Evolutionary conservation across 2,113 vertebrate species (phyloP).

Genomic region (Rhinolophus sinicus): DNA sequence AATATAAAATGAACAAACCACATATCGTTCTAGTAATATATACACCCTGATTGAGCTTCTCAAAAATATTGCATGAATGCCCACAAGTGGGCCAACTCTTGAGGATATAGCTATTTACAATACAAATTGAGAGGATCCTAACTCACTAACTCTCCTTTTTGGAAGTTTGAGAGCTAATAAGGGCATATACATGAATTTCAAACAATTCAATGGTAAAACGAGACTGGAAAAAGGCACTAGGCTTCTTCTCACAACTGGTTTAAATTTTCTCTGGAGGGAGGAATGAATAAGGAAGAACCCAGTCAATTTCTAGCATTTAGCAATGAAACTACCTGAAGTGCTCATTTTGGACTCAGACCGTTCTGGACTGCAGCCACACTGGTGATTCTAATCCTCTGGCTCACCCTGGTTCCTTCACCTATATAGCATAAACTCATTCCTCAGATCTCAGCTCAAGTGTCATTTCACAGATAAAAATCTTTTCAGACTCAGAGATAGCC

Average conservation of each 20-base stretch:
- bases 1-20: not conserved
- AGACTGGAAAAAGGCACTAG: not conserved
- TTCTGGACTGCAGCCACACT: not conserved
- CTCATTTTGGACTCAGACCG: not conserved
- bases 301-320: not conserved
- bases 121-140: not conserved
- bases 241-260: not conserved
- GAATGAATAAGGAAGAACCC: not conserved
- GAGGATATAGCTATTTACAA: not conserved
- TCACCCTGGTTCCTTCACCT: not conserved
- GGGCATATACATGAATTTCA: not conserved
- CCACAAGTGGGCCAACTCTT: not conserved
- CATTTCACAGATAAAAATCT: not conserved
- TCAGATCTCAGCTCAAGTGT: not conserved
- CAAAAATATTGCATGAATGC: not conserved
- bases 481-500: not conserved
- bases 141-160: not conserved
- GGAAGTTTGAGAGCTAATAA: not conserved
- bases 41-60: not conserved
- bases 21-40: not conserved
- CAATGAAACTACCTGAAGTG: not conserved
- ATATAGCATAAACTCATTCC: not conserved
- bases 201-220: not conserved
- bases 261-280: not conserved
- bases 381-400: not conserved